phyloP scores from a whole-genome alignment of 2,888 invertebrate genomes.

The Amorpha juglandis region DNA sequence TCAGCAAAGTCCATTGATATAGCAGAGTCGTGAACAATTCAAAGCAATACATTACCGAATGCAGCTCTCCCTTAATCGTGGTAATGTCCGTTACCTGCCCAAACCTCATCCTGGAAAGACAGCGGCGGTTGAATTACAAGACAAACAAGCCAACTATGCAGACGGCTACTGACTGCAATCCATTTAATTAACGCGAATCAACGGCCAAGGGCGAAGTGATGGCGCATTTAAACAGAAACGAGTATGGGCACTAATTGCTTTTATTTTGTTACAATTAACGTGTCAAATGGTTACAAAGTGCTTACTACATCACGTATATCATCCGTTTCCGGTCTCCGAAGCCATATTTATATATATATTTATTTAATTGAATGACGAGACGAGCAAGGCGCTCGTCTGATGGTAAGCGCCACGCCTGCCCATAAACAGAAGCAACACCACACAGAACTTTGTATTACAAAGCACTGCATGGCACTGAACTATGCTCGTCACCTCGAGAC shows the following conservation, averaged over 20 bases:
- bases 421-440: too few species aligned
- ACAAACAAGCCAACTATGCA: slow-evolving; percentile 45
- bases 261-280: slow-evolving; percentile 1
- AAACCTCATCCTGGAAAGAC: slow-evolving; percentile 10
- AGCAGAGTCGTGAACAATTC: background rate
- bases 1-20: too few species aligned
- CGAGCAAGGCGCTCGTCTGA: too few species aligned
- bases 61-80: too few species aligned
- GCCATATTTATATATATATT: too few species aligned
- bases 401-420: too few species aligned
- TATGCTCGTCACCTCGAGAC: too few species aligned
- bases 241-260: background rate
- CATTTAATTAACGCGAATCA: slow-evolving; percentile 41
- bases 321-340: too few species aligned
- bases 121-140: slow-evolving; percentile 34
- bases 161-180: slow-evolving; percentile 38
- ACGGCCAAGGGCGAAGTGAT: slow-evolving; percentile 3
- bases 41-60: background rate
- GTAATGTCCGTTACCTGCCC: background rate
- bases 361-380: too few species aligned
- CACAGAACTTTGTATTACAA: too few species aligned
- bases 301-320: too few species aligned
- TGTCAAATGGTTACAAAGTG: background rate
- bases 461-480: too few species aligned
- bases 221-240: background rate